Evolutionary conservation across 2,888 invertebrate species (phyloP).

Genomic region (Tiliacea citrago): DNA sequence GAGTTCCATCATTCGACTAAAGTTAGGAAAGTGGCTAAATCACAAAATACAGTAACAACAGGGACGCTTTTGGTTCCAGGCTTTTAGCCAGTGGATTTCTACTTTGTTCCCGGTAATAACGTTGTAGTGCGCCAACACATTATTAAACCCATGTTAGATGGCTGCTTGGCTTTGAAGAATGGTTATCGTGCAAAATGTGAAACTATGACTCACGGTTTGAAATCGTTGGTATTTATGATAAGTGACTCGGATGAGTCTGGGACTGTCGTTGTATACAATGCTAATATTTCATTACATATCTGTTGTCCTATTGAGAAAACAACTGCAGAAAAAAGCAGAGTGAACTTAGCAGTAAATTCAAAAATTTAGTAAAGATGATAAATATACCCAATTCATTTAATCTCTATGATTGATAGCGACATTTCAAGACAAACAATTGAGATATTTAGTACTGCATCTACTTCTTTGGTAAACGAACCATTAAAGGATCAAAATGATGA

Average conservation of each 20-base stretch:
- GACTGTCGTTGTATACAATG: background rate
- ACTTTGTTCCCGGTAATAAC: conserved; percentile 64
- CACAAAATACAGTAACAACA: conserved; percentile 55
- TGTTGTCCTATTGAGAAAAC: background rate
- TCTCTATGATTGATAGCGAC: too few species aligned
- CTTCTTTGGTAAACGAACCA: background rate
- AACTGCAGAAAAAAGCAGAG: background rate
- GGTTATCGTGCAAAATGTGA: conserved; percentile 29
- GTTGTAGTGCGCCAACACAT: conserved; percentile 61
- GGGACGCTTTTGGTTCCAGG: conserved; percentile 52
- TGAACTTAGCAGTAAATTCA: background rate
- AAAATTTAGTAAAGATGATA: background rate
- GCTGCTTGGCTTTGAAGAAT: conserved; percentile 40
- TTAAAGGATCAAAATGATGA: background rate
- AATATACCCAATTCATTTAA: background rate
- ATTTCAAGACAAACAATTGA: background rate
- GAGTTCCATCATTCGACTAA: conserved; percentile 46
- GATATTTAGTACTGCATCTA: background rate
- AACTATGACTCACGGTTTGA: conserved; percentile 8
- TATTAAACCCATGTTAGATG: conserved; percentile 55
- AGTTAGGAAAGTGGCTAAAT: conserved; percentile 54
- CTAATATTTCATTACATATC: background rate
- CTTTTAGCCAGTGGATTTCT: conserved; percentile 63
- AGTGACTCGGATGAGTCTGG: background rate
- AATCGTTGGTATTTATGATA: background rate